Evolutionary conservation across 2,888 invertebrate species (phyloP), one percentile per base, ranked within the genome.

Genomic region (Lasioglossum lativentre): DNA sequence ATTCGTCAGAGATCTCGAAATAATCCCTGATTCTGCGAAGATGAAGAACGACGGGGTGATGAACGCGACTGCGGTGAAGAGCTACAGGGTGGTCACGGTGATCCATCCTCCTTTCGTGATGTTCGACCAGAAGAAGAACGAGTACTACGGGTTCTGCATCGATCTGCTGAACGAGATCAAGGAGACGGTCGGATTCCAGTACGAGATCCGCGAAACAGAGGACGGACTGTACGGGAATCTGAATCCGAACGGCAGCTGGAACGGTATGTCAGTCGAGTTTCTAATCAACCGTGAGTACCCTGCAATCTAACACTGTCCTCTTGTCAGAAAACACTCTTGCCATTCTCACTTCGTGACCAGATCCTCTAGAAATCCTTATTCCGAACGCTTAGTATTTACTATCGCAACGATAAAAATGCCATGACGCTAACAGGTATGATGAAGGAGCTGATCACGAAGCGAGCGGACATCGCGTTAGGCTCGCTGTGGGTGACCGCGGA

Each of bases 401-500:
- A 3, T 34, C 34, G 34, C 34, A 34, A 34, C 34, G 34, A 38
- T 38, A 38, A 38, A 38, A 38, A 0, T 38, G 3, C 38, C 3
- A 38, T 4, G 38, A 38, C 38, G 6, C 38, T 6, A 47, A 47
- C 10, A 52, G 98, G 98, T 2, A 97, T 98, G 95, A 97, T 98
- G 38, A 97, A 97, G 93, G 98, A 97, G 93, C 95, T 98, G 38
- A 97, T 97, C 80, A 97, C 98, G 92, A 97, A 98, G 96, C 96
- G 97, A 91, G 99, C 99, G 0, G 99, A 99, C 94, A 99, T 99
- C 89, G 99, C 98, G 0, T 95, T 99, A 14, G 98, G 98, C 2
- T 98, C 99, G 0, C 96, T 99, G 94, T 98, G 99, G 0, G 99
- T 99, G 0, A 99, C 99, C 98, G 99, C 99, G 0, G 99, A 99